Base-by-base conservation (phyloP, 2,113 vertebrate species). In the Tapirus terrestris region DNA sequence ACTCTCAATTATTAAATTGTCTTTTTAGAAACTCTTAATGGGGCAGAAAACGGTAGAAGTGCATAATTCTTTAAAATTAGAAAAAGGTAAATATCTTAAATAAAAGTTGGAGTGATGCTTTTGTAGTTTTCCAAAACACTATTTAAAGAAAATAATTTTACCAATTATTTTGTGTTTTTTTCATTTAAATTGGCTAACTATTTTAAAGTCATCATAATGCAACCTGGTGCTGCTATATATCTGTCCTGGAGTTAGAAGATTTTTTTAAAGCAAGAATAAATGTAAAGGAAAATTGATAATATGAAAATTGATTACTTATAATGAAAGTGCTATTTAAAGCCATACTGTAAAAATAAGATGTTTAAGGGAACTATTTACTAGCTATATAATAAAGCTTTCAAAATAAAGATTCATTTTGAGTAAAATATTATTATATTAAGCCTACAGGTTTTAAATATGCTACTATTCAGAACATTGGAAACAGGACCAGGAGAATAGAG, bases 21-120 rank as follows among this genome's bases (percentile, higher is more conserved):
- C 43, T 84, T 93, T 81, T 83, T 61, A 73, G 72, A 76, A 97
- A 53, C 6, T 8, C 31, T 85, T 96, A 76, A 88, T 81, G 77
- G 89, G n/a, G 43, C 48, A 95, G 86, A 84, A 77, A 56, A 39
- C 25, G 27, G 80, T 58, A 60, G 60, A 61, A 91, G 73, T 17
- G 8, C 63, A 67, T 72, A n/a, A 33, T 58, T 79, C 23, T 94
- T 96, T 68, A 82, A 93, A 92, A 70, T 51, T 65, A 89, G 60
- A 58, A 70, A 53, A 89, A 61, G 20, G 79, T 27, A 60, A 65
- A 82, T 67, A 82, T 70, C 85, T 91, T 73, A 70, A 95, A 48
- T 27, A 95, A 97, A 96, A 86, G 45, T 92, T 67, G 27, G 63
- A 87, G 20, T 27, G 76, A 95, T 45, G 21, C 14, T 60, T 97